These are phyloP conservation scores for Pogona vitticeps DNA, from an alignment of 2,113 vertebrate genomes.

Conservation along the genomic window DNA sequence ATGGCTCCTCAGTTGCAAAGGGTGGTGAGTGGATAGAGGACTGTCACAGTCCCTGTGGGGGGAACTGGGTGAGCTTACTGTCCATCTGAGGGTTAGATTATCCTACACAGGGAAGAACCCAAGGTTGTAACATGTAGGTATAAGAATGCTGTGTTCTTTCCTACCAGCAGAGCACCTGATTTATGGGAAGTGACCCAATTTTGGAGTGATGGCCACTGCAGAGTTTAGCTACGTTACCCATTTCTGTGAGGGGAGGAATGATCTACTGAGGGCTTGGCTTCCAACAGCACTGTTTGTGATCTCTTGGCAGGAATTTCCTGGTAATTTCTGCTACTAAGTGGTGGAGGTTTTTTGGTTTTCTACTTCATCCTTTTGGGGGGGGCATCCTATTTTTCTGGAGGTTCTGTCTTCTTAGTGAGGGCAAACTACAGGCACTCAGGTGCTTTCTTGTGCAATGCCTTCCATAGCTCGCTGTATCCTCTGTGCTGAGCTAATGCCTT, in stretches of 20 bases:
- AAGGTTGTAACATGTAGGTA: background rate
- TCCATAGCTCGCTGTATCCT: background rate
- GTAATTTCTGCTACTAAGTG: background rate
- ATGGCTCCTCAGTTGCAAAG: background rate
- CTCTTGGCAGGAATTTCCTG: no score
- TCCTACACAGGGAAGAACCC: background rate
- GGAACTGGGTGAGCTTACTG: no score
- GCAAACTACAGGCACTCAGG: background rate
- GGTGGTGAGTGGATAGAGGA: background rate
- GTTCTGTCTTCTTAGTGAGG: background rate
- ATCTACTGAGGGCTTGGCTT: background rate
- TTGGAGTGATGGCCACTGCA: background rate
- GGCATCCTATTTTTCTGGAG: no score
- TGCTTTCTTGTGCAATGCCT: background rate
- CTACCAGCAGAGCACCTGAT: no score
- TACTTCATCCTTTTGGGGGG: background rate
- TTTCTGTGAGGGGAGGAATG: background rate
- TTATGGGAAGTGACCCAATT: background rate
- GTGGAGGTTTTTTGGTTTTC: rapidly evolving
- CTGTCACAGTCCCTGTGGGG: no score
- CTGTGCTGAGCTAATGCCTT: background rate
- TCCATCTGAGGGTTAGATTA: no score
- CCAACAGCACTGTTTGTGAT: background rate
- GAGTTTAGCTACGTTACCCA: background rate
- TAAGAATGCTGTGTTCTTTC: background rate